Evolutionary conservation across 2,888 invertebrate genomes (phyloP), one percentile per base, ranked within the genome.

Genomic region (Tenthredo notha): DNA sequence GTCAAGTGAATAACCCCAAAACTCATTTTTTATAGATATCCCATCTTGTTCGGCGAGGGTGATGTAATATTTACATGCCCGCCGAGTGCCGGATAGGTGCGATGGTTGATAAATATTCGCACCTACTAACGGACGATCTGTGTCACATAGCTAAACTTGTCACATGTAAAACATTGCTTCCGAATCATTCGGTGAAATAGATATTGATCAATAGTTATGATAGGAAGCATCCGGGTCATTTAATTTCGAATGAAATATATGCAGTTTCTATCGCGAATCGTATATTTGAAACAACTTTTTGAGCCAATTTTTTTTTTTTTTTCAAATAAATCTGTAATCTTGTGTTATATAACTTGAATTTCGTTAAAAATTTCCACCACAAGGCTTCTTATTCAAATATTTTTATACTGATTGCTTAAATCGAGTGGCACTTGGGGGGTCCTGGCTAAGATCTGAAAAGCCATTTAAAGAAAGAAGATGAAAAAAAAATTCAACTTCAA

Each of bases 11-110:
- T 80, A 61, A 80, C 80, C 80, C 58, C 80, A 37, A 61, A 58
- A 80, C 80, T 80, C 80, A 80, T 80, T 80, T 80, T 61, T 61
- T 80, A 80, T 80, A 80, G 80, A 80, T 80, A 61, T 80, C 80
- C 80, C 80, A 80, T 80, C 80, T 80, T 61, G 80, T 80, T 58
- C 61, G 37, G 80, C 58, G 61, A 80, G 58, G 61, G 80, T 58
- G 80, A 61, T 80, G 80, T 80, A 80, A 80, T 80, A 80, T 80
- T 80, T 58, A 80, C 61, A 80, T 80, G 61, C 80, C 47, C 58
- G n/a, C 43, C n/a, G 61, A 80, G 58, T 80, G 61, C 37, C 21
- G 80, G 80, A 80, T 18, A 61, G 80, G 40, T 61, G 21, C 40
- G 61, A 80, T 7, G 61, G 40, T 40, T 80, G 80, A 80, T 80